Base-by-base conservation (phyloP, 2,113 vertebrate species). In the Galemys pyrenaicus region DNA sequence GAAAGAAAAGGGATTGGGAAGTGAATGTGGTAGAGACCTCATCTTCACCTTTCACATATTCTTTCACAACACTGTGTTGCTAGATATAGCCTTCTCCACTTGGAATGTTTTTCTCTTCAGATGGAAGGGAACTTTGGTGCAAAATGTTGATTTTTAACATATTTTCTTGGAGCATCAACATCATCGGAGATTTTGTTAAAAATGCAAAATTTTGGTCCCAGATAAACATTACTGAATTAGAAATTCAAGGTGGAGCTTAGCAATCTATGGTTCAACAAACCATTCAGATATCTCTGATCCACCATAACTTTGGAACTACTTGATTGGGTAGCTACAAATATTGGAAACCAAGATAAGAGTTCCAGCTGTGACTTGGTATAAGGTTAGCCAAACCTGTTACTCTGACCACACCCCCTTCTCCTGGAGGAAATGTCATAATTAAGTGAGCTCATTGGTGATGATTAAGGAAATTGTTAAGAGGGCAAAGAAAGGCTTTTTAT, bases 61-160 rank as follows among this genome's bases (percentile, higher is more conserved):
- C 28, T 64, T 64, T 64, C 15, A 64, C 0, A 17, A 6, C 3
- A 1, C 9, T 77, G 0, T 58, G 17, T 24, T 70, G 6, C 15
- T 30, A 60, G 24, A 8, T 62, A 19, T 58, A 2, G 9, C 13
- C 8, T 65, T 62, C 16, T 41, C 16, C 15, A 37, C 58, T 22
- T 78, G 17, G 12, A 24, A 60, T 51, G 20, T 37, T 15, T 20
- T 75, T 92, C 49, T 26, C 6, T 20, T 17, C 22, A 10, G 8
- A 0, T 74, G 16, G 65, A 73, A 75, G 35, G 20, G 49, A 35
- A 17, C 5, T 90, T 73, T 46, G n/a, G 28, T 65, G 4, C 54
- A 90, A 79, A 5, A 26, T 9, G 16, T 6, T 41, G 28, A 1
- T 35, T 71, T 39, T 84, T 56, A 39, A 28, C 16, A 2, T 35